These are phyloP conservation scores for Aphrophora alni DNA, from an alignment of 2,888 invertebrate species.

Conservation along the genomic window DNA sequence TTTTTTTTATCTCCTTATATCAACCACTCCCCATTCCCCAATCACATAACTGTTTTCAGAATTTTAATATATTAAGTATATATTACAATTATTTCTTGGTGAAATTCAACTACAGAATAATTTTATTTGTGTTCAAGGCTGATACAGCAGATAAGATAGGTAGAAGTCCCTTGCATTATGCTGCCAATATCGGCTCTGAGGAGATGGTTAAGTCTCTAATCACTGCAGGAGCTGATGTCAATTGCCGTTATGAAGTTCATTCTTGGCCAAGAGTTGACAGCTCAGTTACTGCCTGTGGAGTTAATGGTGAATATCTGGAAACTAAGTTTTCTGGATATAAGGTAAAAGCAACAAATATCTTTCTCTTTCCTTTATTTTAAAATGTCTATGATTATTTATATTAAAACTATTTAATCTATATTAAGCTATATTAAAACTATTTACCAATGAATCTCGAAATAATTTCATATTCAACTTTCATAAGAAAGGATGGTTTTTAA, in stretches of 20 bases:
- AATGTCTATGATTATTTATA: neutral
- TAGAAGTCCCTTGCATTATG: conserved; percentile 48
- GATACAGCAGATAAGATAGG: conserved; percentile 28
- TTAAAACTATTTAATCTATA: neutral
- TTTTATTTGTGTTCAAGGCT: neutral
- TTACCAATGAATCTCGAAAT: no score
- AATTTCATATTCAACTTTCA: no score
- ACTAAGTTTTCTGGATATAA: conserved; percentile 13
- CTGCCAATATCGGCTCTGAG: conserved; percentile 46
- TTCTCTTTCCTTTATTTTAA: no score
- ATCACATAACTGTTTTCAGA: no score
- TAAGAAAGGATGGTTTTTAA: no score
- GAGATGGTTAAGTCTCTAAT: conserved; percentile 38
- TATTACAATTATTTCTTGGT: no score
- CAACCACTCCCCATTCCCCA: no score
- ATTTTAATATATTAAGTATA: no score
- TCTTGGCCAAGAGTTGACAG: neutral
- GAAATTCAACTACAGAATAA: no score
- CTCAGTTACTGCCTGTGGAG: neutral
- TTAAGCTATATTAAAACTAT: no score
- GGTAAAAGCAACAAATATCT: neutral
- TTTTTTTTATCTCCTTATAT: no score
- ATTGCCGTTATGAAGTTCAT: conserved; percentile 22
- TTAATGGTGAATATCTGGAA: neutral
- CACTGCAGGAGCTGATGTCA: conserved; percentile 16